Conservation (phyloP, 2,888 invertebrate genomes). For the Fragum sueziense region DNA sequence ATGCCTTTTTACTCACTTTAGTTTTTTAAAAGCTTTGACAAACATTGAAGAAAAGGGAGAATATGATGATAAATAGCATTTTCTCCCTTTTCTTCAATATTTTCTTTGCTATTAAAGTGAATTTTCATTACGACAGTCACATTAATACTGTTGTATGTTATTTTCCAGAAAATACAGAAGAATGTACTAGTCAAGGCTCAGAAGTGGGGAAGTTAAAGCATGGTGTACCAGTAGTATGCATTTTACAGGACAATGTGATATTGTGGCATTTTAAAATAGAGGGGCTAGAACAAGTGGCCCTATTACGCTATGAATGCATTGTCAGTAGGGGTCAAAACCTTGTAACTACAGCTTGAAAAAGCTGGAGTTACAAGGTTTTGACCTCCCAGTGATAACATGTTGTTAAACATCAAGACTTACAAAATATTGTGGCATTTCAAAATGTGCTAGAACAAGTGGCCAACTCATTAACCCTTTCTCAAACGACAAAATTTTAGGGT, state of each 20-base stretch:
- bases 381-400: not conserved
- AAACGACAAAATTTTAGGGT: too few species aligned
- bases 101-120: not conserved
- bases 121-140: not conserved
- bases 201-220: constrained; percentile 53
- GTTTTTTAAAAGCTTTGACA: not conserved
- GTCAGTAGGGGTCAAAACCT: not conserved
- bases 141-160: not conserved
- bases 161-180: constrained; percentile 72
- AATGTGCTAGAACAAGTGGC: too few species aligned
- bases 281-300: not conserved
- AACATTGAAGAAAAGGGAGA: too few species aligned
- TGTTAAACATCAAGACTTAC: not conserved
- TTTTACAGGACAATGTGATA: not conserved
- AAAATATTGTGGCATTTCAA: not conserved
- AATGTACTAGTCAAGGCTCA: constrained; percentile 66
- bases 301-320: not conserved
- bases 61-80: too few species aligned
- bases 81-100: not conserved
- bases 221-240: not conserved
- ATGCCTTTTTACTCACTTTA: too few species aligned
- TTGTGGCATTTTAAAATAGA: not conserved
- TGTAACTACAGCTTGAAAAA: too few species aligned
- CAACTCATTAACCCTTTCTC: too few species aligned
- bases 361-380: too few species aligned